These are phyloP conservation scores for Seriola dumerili DNA, from an alignment of 2,113 vertebrate genomes.

Conservation along the genomic window DNA sequence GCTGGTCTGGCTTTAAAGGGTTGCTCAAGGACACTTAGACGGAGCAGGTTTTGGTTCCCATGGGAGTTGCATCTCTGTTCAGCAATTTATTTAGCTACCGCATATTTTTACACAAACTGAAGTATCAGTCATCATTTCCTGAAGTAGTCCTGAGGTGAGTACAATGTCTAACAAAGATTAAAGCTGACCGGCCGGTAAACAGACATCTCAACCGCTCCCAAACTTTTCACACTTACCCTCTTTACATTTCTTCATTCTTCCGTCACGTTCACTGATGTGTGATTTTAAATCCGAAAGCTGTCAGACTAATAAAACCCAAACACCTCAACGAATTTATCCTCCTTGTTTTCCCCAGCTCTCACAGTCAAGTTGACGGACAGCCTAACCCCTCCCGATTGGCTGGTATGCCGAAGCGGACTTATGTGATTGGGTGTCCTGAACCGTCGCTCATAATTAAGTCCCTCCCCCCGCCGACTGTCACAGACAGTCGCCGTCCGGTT, in stretches of 20 bases:
- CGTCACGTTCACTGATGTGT: background rate
- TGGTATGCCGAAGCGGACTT: background rate
- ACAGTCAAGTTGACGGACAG: conserved; percentile 70
- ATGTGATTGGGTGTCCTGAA: conserved; percentile 52
- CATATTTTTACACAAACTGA: background rate
- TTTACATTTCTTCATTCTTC: background rate
- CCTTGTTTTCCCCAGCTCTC: conserved; percentile 52
- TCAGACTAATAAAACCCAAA: background rate
- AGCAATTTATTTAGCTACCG: background rate
- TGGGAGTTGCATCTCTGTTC: background rate
- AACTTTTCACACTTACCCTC: conserved; percentile 54
- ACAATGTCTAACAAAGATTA: background rate
- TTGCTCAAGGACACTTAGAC: conserved; percentile 29
- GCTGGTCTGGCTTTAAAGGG: conserved; percentile 1
- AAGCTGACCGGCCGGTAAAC: background rate
- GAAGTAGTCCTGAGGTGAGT: background rate
- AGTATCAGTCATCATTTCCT: background rate
- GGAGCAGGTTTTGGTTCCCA: background rate
- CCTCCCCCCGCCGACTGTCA: conserved; percentile 38
- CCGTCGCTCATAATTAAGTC: conserved; percentile 52
- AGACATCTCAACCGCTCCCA: background rate
- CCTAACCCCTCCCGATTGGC: conserved; percentile 62
- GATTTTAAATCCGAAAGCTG: background rate
- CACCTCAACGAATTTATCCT: conserved; percentile 17
- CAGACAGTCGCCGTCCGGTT: background rate